These are phyloP conservation scores for Lordiphosa clarofinis DNA, from an alignment of 1,140 invertebrate genomes.

Conservation along the genomic window DNA sequence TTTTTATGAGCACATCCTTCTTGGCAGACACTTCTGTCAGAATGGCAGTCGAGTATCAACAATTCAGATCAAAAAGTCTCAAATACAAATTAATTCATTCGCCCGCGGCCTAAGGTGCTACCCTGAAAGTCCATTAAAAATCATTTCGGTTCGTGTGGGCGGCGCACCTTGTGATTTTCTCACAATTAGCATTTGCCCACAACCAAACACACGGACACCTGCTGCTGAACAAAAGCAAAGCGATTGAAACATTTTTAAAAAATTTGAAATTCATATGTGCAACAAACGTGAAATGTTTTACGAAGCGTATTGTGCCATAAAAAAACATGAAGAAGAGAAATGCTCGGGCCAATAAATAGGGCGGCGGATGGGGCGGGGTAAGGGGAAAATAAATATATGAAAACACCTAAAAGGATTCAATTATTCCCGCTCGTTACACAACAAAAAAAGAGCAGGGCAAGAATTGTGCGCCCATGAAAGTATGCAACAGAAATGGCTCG, in stretches of 20 bases:
- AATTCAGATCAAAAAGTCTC: conserved; percentile 2
- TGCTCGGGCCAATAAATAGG: conserved; percentile 10
- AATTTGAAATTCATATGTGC: conserved; percentile 78
- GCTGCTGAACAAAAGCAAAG: conserved; percentile 35
- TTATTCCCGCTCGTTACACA: conserved; percentile 77
- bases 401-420: conserved; percentile 78
- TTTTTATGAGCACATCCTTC: conserved; percentile 14
- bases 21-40: not conserved
- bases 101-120: conserved; percentile 37
- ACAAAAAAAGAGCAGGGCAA: conserved; percentile 36
- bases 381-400: conserved; percentile 54
- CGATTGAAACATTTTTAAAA: conserved; percentile 76
- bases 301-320: conserved; percentile 76
- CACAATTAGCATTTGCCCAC: conserved; percentile 70
- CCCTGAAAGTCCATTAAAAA: conserved; percentile 75
- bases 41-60: not conserved
- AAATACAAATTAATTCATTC: conserved; percentile 46
- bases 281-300: conserved; percentile 76
- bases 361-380: conserved; percentile 1
- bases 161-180: conserved; percentile 69
- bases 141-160: conserved; percentile 65
- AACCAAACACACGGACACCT: conserved; percentile 17
- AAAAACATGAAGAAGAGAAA: conserved; percentile 56
- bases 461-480: conserved; percentile 67
- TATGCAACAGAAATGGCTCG: conserved; percentile 74